Conservation (phyloP, 2,888 invertebrate species). For the Odontothrips loti region DNA sequence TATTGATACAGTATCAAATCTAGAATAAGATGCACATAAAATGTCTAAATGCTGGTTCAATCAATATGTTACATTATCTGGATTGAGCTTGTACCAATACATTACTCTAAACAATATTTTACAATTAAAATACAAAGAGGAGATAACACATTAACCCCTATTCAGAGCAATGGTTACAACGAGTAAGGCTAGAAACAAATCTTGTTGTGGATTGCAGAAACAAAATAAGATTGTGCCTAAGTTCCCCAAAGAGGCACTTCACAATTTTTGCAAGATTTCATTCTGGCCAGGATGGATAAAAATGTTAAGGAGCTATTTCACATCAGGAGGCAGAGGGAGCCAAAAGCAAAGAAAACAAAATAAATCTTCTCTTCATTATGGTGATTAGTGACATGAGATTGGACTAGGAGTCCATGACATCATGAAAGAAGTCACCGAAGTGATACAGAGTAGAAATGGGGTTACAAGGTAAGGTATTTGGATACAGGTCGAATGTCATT, state of each 20-base stretch:
- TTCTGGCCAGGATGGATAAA: too few species aligned
- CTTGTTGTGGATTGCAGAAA: too few species aligned
- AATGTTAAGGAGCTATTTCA: too few species aligned
- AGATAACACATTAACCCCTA: not conserved
- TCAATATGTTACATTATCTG: conserved; percentile 5
- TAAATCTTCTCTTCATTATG: not conserved
- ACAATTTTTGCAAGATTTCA: too few species aligned
- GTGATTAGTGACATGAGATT: too few species aligned
- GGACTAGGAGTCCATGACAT: too few species aligned
- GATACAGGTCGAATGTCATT: too few species aligned
- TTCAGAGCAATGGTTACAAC: not conserved
- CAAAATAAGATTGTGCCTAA: too few species aligned
- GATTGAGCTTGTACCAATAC: conserved; percentile 15
- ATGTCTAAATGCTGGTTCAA: not conserved
- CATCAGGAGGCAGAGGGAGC: not conserved
- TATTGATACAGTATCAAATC: conserved; percentile 23
- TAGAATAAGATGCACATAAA: conserved; percentile 5
- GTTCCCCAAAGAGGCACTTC: too few species aligned
- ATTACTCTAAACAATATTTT: conserved; percentile 3
- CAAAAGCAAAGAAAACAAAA: not conserved
- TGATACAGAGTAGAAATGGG: too few species aligned
- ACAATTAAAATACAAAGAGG: not conserved
- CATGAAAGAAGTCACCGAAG: too few species aligned
- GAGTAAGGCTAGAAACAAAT: not conserved
- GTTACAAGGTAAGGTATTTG: too few species aligned